Conservation (phyloP, 2,113 vertebrate species). For the Paracanthobrama guichenoti region DNA sequence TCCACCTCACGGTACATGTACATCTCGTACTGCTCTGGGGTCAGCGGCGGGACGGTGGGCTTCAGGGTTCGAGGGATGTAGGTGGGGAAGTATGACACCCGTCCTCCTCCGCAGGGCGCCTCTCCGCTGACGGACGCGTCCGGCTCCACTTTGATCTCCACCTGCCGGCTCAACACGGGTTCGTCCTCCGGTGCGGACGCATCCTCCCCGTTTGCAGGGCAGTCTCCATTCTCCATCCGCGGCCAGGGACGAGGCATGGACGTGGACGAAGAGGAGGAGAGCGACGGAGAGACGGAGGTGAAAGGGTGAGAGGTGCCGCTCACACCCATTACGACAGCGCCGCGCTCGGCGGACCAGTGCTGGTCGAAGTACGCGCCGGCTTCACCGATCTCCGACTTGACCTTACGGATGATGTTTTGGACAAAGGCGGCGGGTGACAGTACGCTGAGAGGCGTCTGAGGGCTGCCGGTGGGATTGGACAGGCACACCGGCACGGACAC, state of each 20-base stretch:
- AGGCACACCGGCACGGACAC: constrained; percentile 64
- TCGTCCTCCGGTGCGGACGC: constrained; percentile 77
- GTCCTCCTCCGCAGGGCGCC: constrained; percentile 55
- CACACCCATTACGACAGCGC: constrained; percentile 55
- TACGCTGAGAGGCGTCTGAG: constrained; percentile 81
- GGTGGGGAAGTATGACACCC: constrained; percentile 86
- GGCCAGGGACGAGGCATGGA: constrained; percentile 83
- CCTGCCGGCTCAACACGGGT: constrained; percentile 60
- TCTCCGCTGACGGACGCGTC: constrained; percentile 71
- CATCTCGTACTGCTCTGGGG: constrained; percentile 95
- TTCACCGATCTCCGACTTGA: constrained; percentile 95
- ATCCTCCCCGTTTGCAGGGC: constrained; percentile 80
- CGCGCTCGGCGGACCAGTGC: constrained; percentile 92
- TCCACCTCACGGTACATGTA: constrained; percentile 99
- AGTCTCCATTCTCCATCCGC: constrained; percentile 76
- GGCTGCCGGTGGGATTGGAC: constrained; percentile 71
- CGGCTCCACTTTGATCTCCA: constrained; percentile 86
- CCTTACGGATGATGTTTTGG: constrained; percentile 97
- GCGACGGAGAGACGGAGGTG: constrained; percentile 87
- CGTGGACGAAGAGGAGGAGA: constrained; percentile 89
- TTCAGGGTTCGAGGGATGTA: constrained; percentile 91
- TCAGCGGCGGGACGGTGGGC: constrained; percentile 93
- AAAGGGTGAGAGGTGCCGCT: constrained; percentile 73
- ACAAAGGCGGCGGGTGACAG: constrained; percentile 94
- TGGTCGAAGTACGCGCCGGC: constrained; percentile 92